These are phyloP conservation scores for Drosophila bocqueti DNA, from an alignment of 1,140 invertebrate genomes.

Conservation along the genomic window DNA sequence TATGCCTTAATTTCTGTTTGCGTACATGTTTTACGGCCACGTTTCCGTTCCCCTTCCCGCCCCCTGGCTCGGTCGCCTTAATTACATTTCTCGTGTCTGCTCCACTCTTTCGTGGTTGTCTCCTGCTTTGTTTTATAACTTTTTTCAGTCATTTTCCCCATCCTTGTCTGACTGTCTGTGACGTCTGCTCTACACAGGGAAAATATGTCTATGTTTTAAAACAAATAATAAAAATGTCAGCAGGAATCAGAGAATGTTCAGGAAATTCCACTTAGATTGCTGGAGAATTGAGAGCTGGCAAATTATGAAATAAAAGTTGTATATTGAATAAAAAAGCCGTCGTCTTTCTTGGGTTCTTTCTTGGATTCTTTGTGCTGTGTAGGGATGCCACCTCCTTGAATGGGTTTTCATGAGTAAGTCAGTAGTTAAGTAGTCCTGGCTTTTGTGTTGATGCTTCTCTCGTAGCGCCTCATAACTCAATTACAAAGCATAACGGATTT, in stretches of 20 bases:
- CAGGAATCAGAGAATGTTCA: too few species aligned
- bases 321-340: background rate
- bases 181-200: constrained; percentile 31
- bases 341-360: too few species aligned
- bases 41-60: background rate
- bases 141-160: constrained; percentile 23
- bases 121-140: constrained; percentile 36
- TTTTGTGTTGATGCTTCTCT: constrained; percentile 14
- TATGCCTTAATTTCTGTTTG: constrained; percentile 68
- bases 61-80: constrained; percentile 50
- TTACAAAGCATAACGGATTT: constrained; percentile 65
- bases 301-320: background rate
- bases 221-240: background rate
- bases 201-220: background rate
- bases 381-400: constrained; percentile 16
- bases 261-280: background rate
- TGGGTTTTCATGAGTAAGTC: constrained; percentile 13
- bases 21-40: constrained; percentile 47
- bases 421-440: constrained; percentile 32
- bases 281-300: background rate
- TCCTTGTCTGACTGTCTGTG: constrained; percentile 12
- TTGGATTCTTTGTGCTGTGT: background rate
- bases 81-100: constrained; percentile 65
- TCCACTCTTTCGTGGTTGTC: constrained; percentile 41
- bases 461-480: constrained; percentile 65